These are phyloP conservation scores for Heliconius eleuchia DNA, from an alignment of 1,140 invertebrate genomes.

Conservation along the genomic window DNA sequence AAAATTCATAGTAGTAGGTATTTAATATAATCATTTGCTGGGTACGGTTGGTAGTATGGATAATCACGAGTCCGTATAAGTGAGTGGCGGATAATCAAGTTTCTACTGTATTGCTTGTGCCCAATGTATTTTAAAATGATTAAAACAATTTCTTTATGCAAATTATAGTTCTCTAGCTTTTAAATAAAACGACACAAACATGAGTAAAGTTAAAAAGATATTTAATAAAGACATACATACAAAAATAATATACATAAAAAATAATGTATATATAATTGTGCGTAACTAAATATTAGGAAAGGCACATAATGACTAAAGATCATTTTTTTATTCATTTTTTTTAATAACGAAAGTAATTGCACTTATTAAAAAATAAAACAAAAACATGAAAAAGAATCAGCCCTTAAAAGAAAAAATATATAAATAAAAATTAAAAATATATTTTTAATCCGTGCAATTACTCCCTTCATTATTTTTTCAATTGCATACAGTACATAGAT, in stretches of 20 bases:
- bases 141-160: no score
- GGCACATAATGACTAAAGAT: constrained; percentile 24
- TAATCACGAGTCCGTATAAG: no score
- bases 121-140: no score
- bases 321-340: background rate
- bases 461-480: background rate
- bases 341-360: background rate
- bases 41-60: no score
- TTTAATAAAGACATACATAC: no score
- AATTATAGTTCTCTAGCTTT: no score
- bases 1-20: no score
- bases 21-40: no score
- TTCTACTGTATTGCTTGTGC: no score
- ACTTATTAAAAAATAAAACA: constrained; percentile 11
- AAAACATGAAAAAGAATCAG: background rate
- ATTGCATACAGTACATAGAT: background rate
- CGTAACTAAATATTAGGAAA: constrained; percentile 10
- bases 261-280: background rate
- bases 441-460: constrained; percentile 10
- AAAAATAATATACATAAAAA: background rate
- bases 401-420: background rate
- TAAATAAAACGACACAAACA: no score
- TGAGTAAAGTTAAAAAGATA: no score
- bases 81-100: no score
- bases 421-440: background rate